Evolutionary conservation across 2,888 invertebrate species (phyloP).

Genomic region (Mamestra brassicae): DNA sequence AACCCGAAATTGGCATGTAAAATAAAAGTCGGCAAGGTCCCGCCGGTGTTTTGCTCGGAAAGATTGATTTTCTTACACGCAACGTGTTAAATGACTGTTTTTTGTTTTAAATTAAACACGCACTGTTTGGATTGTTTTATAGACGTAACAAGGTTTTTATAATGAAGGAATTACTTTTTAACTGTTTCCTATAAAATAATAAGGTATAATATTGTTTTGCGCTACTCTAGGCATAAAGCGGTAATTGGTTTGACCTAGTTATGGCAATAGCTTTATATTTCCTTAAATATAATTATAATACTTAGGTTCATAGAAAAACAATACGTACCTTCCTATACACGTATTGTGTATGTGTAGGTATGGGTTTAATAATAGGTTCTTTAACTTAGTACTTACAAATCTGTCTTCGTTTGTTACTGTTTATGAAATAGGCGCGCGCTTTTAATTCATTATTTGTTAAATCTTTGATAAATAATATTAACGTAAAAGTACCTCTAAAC

Average conservation of each 20-base stretch:
- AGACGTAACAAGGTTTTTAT: slow-evolving; percentile 15
- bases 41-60: slow-evolving; percentile 61
- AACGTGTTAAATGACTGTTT: slow-evolving; percentile 51
- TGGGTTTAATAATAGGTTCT: neutral
- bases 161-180: slow-evolving; percentile 9
- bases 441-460: neutral
- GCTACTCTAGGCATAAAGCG: neutral
- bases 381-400: neutral
- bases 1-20: slow-evolving; percentile 72
- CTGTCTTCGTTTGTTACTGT: neutral
- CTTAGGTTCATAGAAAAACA: slow-evolving; percentile 33
- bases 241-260: slow-evolving; percentile 39
- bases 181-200: neutral
- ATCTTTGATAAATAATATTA: too few species aligned
- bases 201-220: slow-evolving; percentile 13
- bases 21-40: slow-evolving; percentile 70
- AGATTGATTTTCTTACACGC: slow-evolving; percentile 71
- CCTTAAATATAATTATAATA: slow-evolving; percentile 31
- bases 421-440: neutral
- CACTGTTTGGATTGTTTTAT: slow-evolving; percentile 28
- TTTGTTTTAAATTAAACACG: slow-evolving; percentile 34
- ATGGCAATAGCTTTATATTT: slow-evolving; percentile 28
- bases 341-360: neutral
- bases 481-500: too few species aligned
- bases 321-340: neutral